Percentiles rank a stretch among this genome's conserved stretches.
phyloP scores from a whole-genome alignment of 2,888 invertebrate species.

The Odontomyia ornata region DNA sequence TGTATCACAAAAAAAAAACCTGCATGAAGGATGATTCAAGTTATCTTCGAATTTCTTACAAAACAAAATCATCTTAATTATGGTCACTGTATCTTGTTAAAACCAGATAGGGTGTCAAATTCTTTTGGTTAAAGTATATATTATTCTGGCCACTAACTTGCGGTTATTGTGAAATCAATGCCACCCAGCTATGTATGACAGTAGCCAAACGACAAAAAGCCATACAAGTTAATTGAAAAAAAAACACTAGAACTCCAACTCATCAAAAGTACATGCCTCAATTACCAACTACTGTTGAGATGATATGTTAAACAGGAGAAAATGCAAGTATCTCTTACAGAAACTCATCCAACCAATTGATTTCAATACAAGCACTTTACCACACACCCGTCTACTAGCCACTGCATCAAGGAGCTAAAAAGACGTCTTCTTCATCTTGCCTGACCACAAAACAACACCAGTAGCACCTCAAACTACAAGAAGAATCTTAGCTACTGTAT shows the following conservation, averaged over 20 bases:
- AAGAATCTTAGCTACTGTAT: not conserved
- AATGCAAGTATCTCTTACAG: not conserved
- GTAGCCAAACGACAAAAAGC: not conserved
- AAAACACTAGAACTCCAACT: not conserved
- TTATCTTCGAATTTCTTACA: too few species aligned
- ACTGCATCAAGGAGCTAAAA: too few species aligned
- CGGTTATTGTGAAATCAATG: not conserved
- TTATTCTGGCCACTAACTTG: not conserved
- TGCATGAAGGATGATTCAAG: too few species aligned
- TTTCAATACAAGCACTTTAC: not conserved
- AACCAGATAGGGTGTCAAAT: too few species aligned
- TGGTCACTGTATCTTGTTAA: too few species aligned
- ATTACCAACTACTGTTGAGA: not conserved
- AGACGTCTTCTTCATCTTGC: not conserved
- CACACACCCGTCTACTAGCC: too few species aligned
- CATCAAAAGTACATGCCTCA: not conserved
- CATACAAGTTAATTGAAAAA: not conserved
- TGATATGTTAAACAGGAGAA: not conserved
- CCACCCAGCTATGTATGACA: not conserved
- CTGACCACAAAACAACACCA: slow-evolving; percentile 14
- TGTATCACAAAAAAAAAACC: too few species aligned
- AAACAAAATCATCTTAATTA: too few species aligned
- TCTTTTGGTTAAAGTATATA: too few species aligned
- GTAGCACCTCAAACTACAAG: not conserved
- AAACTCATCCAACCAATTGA: not conserved